Conservation (phyloP, 1,140 invertebrate species). For the Mesaphorura yosii region DNA sequence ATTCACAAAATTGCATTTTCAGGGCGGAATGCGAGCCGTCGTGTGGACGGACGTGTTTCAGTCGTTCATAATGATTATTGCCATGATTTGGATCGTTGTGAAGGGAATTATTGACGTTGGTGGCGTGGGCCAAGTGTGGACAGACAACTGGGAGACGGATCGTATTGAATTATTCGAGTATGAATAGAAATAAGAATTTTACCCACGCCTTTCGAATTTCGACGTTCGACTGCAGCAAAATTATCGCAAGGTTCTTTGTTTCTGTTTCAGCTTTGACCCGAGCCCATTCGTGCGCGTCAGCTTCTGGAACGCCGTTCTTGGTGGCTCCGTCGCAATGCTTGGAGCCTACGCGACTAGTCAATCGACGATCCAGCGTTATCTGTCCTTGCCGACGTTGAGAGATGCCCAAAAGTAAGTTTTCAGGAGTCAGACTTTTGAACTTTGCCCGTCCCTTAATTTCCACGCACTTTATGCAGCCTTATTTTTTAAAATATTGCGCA, state of each 20-base stretch:
- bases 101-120: conserved; percentile 52
- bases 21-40: conserved; percentile 20
- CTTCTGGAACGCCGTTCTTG: not conserved
- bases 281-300: not conserved
- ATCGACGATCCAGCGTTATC: not conserved
- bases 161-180: conserved; percentile 65
- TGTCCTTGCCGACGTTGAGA: not conserved
- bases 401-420: not conserved
- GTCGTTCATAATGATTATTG: conserved; percentile 12
- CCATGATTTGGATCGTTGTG: conserved; percentile 12
- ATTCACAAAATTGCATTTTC: not conserved
- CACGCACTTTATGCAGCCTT: too few species aligned
- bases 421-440: too few species aligned
- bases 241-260: too few species aligned
- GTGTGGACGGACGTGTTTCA: conserved; percentile 19
- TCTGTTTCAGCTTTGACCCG: not conserved
- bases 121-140: conserved; percentile 49
- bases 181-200: conserved; percentile 35
- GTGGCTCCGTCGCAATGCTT: not conserved
- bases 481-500: too few species aligned
- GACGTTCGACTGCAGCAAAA: too few species aligned
- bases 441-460: too few species aligned
- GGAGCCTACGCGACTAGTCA: not conserved
- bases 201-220: too few species aligned
- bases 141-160: conserved; percentile 53